A percentile compares a stretch with the other conserved stretches of the same genome.
Conservation (phyloP, 2,888 invertebrate species). For the Drosophila demipolita region DNA sequence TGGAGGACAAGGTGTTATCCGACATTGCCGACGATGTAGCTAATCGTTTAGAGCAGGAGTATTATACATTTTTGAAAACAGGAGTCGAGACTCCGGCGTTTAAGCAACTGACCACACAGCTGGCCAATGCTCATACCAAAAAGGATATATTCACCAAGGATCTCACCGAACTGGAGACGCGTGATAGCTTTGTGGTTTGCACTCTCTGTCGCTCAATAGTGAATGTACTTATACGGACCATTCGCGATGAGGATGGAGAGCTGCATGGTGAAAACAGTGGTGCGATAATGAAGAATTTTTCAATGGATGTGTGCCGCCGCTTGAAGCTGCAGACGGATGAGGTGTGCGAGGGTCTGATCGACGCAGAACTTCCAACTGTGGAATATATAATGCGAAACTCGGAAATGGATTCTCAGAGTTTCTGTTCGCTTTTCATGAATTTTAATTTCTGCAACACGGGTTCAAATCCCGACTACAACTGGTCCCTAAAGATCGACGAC, state of each 20-base stretch:
- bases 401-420: conserved; percentile 85
- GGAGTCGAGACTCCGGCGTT: conserved; percentile 74
- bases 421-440: conserved; percentile 82
- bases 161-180: conserved; percentile 61
- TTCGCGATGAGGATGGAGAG: conserved; percentile 86
- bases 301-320: conserved; percentile 86
- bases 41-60: conserved; percentile 71
- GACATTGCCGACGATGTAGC: conserved; percentile 75
- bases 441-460: conserved; percentile 71
- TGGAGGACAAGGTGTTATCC: conserved; percentile 70
- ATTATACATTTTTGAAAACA: conserved; percentile 70
- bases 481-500: conserved; percentile 68
- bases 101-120: conserved; percentile 62
- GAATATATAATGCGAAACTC: conserved; percentile 86
- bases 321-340: conserved; percentile 87
- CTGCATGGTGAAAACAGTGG: conserved; percentile 77
- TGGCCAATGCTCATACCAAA: conserved; percentile 76
- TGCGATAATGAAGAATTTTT: conserved; percentile 79
- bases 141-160: conserved; percentile 74
- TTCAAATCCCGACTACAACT: conserved; percentile 71
- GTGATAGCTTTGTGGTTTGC: conserved; percentile 76
- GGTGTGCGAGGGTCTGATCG: conserved; percentile 88
- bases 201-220: conserved; percentile 76
- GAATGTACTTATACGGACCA: conserved; percentile 76
- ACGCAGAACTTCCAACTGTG: conserved; percentile 87